Evolutionary conservation across 2,797 vertebrate genomes (phyloP).

Genomic region (Neosalanx taihuensis): DNA sequence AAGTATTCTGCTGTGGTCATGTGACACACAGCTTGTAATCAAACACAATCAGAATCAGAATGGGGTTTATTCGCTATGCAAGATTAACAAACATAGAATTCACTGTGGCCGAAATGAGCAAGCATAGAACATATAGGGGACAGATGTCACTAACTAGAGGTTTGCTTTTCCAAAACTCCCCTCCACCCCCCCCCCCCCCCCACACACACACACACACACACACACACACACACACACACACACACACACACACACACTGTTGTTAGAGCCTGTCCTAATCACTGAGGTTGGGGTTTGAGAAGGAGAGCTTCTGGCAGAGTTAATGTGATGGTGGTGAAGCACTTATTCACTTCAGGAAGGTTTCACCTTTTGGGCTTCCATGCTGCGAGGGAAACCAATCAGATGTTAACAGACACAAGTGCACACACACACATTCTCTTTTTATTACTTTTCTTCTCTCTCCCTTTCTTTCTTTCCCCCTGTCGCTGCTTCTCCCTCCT

Average conservation of each 20-base stretch:
- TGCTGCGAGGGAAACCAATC: neutral
- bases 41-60: neutral
- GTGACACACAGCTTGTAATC: neutral
- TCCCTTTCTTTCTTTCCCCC: neutral
- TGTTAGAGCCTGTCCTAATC: neutral
- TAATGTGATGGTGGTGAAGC: neutral
- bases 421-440: slow-evolving; percentile 19
- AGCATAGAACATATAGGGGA: no score
- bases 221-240: neutral
- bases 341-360: neutral
- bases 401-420: slow-evolving; percentile 15
- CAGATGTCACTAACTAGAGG: neutral
- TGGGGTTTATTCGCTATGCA: no score
- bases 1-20: slow-evolving; percentile 47
- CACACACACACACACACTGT: neutral
- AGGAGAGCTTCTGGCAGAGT: no score
- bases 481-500: neutral
- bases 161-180: neutral
- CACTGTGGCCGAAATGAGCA: no score
- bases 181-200: no score
- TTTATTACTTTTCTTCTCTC: neutral
- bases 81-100: no score
- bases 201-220: neutral
- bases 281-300: neutral
- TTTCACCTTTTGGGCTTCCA: neutral